phyloP scores from a whole-genome alignment of 2,113 vertebrate species.

The Xerus inauris region DNA sequence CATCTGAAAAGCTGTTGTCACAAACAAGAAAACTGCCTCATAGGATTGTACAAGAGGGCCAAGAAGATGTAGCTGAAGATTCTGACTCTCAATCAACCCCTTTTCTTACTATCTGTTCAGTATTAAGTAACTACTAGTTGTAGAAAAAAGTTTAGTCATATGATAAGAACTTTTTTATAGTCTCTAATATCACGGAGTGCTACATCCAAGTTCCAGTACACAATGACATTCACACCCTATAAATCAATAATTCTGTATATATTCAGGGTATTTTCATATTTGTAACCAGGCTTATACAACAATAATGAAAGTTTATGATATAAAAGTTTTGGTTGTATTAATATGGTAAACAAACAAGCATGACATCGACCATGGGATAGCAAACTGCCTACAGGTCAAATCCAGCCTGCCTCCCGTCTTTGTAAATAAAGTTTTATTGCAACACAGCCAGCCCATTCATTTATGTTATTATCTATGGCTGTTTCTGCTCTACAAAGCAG shows the following conservation, averaged over 20 bases:
- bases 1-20: background rate
- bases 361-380: background rate
- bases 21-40: background rate
- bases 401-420: background rate
- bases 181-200: background rate
- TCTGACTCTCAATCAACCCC: background rate
- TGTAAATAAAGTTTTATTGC: background rate
- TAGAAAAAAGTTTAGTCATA: background rate
- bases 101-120: background rate
- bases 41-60: background rate
- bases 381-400: background rate
- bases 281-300: background rate
- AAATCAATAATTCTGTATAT: slow-evolving; percentile 6
- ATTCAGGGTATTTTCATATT: slow-evolving; percentile 73
- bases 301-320: background rate
- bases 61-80: background rate
- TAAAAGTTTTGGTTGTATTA: background rate
- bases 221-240: background rate
- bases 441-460: background rate
- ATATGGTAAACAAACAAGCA: background rate
- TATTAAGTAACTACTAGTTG: background rate
- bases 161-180: background rate
- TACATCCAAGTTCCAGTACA: background rate
- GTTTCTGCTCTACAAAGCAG: background rate
- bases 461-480: background rate